A percentile compares a stretch with the other conserved stretches of the same genome.
Conservation (phyloP, 2,797 vertebrate species). For the Platalea minor region DNA sequence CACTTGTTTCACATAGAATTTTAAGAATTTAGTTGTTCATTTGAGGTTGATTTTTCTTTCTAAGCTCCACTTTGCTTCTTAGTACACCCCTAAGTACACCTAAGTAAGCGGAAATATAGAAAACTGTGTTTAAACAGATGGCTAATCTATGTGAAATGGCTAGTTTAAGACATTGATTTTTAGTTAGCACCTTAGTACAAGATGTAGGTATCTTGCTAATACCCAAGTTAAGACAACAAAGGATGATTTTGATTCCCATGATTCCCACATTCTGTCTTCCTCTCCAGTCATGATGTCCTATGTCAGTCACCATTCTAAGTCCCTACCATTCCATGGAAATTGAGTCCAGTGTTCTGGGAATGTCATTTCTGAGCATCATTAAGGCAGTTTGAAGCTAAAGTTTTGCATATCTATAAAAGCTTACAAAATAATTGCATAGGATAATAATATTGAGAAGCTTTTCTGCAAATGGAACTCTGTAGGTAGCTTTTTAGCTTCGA, state of each 20-base stretch:
- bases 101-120: not conserved
- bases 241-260: not conserved
- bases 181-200: not conserved
- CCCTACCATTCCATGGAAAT: not conserved
- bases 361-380: not conserved
- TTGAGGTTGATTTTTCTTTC: not conserved
- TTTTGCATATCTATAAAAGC: not conserved
- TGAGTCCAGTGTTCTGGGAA: not conserved
- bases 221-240: not conserved
- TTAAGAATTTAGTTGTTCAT: not conserved
- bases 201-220: not conserved
- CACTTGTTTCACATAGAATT: not conserved
- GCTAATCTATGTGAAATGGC: not conserved
- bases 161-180: not conserved
- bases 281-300: not conserved
- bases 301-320: not conserved
- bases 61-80: not conserved
- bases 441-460: not conserved
- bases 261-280: not conserved
- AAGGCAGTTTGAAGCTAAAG: not conserved
- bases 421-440: not conserved
- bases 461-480: not conserved
- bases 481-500: not conserved
- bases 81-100: not conserved
- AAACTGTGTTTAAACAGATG: not conserved